Evolutionary conservation across 2,797 vertebrate genomes (phyloP), one percentile per base, ranked within the genome.

Genomic region (Manis javanica): DNA sequence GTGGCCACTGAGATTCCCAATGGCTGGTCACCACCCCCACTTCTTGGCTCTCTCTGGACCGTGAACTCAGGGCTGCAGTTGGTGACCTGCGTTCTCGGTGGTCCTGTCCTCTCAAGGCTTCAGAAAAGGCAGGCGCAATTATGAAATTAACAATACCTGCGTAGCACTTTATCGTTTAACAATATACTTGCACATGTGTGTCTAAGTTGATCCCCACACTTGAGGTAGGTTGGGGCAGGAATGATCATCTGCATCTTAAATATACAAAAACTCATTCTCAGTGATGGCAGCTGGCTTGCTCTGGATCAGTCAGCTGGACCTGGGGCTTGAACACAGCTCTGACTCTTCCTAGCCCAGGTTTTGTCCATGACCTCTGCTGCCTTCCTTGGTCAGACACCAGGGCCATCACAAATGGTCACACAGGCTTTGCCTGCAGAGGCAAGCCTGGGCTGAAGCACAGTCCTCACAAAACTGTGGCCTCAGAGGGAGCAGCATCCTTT

Each of bases 391-490:
- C 79, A 39, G 51, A 18, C 89, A 57, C 49, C 34, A 74, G 42
- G 46, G 1, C n/a, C 21, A 29, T n/a, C 37, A 3, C 0, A 16
- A 74, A n/a, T 2, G 23, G 4, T 7, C 18, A 8, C 3, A 9
- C 63, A 78, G 15, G 18, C 46, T 77, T 86, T 3, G 3, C 7
- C 63, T 59, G 24, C n/a, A 0, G 31, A 15, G 24, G 53, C 24
- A 63, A 53, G 9, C 42, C 6, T 0, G 13, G 3, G 11, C 78
- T n/a, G 6, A 79, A 53, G 66, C 23, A 23, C 29, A 69, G n/a
- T 2, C 23, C 29, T 95, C 7, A 0, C 18, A 16, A 24, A 42
- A 13, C 24, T 23, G 21, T 1, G 14, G 18, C 23, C 10, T n/a
- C 66, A 18, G n/a, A 42, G 15, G 21, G 91, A 64, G 42, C 14